Base-by-base conservation (phyloP, 2,888 invertebrate genomes). In the Drosophila borborema region DNA sequence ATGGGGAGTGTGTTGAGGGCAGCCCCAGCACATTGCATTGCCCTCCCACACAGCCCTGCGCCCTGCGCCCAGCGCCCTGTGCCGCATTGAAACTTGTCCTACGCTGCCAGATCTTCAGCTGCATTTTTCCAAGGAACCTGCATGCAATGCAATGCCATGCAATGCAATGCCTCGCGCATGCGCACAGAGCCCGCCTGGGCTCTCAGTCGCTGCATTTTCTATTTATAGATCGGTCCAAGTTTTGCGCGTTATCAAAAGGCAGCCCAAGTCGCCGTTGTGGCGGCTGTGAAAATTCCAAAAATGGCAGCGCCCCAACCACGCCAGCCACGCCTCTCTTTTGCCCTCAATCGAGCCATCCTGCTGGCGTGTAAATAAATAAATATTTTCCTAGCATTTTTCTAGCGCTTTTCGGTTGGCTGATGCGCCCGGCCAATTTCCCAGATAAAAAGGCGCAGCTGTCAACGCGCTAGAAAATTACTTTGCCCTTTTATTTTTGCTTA, bases 71-170 rank as follows among this genome's bases (percentile, higher is more conserved):
- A n/a, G 75, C 80, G 77, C 72, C 20, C 20, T 28, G 28, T 6
- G 28, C 6, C 28, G 45, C 20, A 20, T 34, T 55, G 43, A 31
- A 78, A 77, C 77, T 77, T 78, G 77, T 77, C 74, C 79, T 77
- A 65, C 49, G 59, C 68, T 10, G 66, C 54, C 16, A 40, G 38
- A 38, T 28, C 55, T 53, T 53, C 53, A 51, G 81, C 77, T 67
- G 73, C 83, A 86, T 86, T 83, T 87, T 86, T 86, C 87, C 87
- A 84, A 79, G 83, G 86, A 86, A 86, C 86, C 87, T 86, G 87
- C 85, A 86, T 55, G 55, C 55, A 28, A 28, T 12, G 83, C 82
- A 81, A n/a, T n/a, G n/a, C n/a, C n/a, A 86, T 40, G 54, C 54
- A 28, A 86, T 40, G 54, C 54, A 28, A 67, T 67, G 69, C 67